Conservation (phyloP, 2,113 vertebrate species). For the Trogon melanurus region DNA sequence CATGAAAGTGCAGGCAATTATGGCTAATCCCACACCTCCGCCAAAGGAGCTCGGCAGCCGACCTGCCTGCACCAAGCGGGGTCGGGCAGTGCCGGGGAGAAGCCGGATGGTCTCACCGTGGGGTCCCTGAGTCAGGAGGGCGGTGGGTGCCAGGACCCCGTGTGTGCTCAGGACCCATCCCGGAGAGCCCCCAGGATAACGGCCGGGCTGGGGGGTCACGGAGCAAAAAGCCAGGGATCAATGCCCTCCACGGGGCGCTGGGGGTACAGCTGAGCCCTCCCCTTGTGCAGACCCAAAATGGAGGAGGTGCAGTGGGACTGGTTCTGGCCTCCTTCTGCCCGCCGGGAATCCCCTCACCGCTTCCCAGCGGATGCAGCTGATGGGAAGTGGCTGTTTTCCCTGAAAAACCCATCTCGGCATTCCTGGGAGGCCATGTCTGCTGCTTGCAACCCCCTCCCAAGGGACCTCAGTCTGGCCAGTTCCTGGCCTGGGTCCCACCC, state of each 20-base stretch:
- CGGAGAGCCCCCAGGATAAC: fast-evolving
- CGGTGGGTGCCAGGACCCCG: not conserved
- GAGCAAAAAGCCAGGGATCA: not conserved
- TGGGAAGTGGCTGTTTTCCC: not conserved
- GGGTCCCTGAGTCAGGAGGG: not conserved
- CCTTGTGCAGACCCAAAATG: fast-evolving
- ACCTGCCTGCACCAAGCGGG: fast-evolving
- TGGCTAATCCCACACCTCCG: not conserved
- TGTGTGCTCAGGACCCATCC: not conserved
- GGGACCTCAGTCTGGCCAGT: fast-evolving
- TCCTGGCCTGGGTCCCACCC: not conserved
- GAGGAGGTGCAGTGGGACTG: not conserved
- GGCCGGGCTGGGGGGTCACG: fast-evolving
- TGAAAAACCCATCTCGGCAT: not conserved
- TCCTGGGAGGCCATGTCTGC: not conserved
- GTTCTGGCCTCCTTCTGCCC: fast-evolving
- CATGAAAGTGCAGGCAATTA: not conserved
- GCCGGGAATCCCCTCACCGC: not conserved
- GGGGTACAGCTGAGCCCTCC: not conserved
- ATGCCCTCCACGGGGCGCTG: fast-evolving
- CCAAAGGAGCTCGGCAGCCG: not conserved
- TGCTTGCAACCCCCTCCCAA: fast-evolving
- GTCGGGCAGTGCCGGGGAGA: not conserved
- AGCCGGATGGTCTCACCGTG: fast-evolving
- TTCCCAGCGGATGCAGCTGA: not conserved